Conservation (phyloP, 2,888 invertebrate species). For the Zaprionus bogoriensis region DNA sequence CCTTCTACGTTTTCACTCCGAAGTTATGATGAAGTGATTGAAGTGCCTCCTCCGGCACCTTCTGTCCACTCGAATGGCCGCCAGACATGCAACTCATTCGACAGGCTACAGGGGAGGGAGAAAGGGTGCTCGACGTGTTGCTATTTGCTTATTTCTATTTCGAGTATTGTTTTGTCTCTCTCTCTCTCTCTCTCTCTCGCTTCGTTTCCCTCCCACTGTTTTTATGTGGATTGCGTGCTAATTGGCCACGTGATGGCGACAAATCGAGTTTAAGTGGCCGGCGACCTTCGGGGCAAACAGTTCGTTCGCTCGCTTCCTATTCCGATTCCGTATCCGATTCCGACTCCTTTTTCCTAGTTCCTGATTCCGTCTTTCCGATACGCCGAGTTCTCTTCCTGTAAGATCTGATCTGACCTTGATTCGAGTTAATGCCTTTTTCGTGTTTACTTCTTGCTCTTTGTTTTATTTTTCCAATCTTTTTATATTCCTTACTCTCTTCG, state of each 20-base stretch:
- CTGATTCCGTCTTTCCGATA: background rate
- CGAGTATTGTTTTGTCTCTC: slow-evolving; percentile 33
- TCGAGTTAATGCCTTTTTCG: background rate
- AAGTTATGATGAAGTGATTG: slow-evolving; percentile 73
- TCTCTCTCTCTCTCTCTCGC: background rate
- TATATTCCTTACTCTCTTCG: no score
- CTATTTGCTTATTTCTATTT: slow-evolving; percentile 51
- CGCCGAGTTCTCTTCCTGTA: background rate
- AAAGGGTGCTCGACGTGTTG: slow-evolving; percentile 45
- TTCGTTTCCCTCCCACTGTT: slow-evolving; percentile 1
- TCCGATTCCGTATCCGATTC: background rate
- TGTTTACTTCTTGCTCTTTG: background rate
- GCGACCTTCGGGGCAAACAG: slow-evolving; percentile 18
- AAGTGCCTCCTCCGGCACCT: slow-evolving; percentile 41
- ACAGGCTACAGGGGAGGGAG: no score
- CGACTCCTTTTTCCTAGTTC: background rate
- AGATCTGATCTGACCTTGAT: background rate
- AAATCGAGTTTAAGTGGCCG: slow-evolving; percentile 68
- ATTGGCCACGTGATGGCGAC: slow-evolving; percentile 75
- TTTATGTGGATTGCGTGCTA: slow-evolving; percentile 71
- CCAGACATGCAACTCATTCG: slow-evolving; percentile 56
- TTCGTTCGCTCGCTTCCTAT: background rate
- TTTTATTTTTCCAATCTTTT: background rate
- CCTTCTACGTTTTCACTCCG: slow-evolving; percentile 36
- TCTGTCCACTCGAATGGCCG: slow-evolving; percentile 51